Evolutionary conservation across 53 echinoderm and acorn worm species (phyloP).

Genomic region (Glandiceps talaboti): DNA sequence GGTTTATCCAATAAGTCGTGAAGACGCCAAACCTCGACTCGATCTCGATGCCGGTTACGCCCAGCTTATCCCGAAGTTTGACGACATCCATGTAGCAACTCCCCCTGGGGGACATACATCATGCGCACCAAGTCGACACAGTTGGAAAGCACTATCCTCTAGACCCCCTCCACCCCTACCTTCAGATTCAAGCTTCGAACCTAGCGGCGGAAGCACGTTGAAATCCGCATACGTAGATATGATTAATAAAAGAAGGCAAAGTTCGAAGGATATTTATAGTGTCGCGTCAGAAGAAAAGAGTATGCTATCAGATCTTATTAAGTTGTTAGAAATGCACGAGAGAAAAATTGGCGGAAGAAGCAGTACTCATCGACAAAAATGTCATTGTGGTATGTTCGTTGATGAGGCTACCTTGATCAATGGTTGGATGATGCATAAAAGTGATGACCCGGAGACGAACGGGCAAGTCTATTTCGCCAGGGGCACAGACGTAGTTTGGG

Average conservation of each 20-base stretch:
- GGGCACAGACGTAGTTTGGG: background rate
- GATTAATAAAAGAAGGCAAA: too few species aligned
- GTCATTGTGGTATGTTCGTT: constrained; percentile 76
- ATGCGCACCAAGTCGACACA: background rate
- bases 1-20: background rate
- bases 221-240: background rate
- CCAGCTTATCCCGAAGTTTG: background rate
- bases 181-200: background rate
- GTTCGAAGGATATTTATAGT: too few species aligned
- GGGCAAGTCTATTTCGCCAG: background rate
- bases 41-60: background rate
- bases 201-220: background rate
- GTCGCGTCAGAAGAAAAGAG: background rate
- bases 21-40: background rate
- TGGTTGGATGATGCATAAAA: constrained; percentile 90
- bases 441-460: constrained; percentile 28
- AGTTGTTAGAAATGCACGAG: background rate
- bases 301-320: background rate
- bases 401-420: constrained; percentile 53
- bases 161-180: background rate
- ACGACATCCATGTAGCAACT: background rate
- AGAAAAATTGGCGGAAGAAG: too few species aligned
- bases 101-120: background rate
- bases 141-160: background rate
- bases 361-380: constrained; percentile 37